Percentiles rank a stretch among this genome's conserved stretches.
Evolutionary conservation across 2,888 invertebrate genomes (phyloP).

Genomic region (Megastigmus dorsalis): DNA sequence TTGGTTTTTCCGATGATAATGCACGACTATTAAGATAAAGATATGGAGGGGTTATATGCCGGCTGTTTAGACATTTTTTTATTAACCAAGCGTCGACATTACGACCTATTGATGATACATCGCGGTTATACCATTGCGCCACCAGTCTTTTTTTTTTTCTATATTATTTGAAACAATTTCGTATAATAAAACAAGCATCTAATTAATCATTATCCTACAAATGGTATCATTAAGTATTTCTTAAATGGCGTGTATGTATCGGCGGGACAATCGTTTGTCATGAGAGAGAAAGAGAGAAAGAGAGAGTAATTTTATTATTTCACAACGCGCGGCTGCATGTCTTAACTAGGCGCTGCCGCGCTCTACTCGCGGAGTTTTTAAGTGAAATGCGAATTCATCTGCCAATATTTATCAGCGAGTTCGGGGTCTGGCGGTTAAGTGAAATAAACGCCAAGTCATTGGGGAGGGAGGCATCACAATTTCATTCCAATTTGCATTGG

Average conservation of each 20-base stretch:
- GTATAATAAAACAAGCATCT: background rate
- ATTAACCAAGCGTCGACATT: background rate
- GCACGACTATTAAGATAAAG: slow-evolving; percentile 3
- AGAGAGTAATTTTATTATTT: slow-evolving; percentile 45
- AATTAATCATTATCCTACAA: slow-evolving; percentile 23
- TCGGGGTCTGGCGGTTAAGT: background rate
- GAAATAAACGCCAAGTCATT: slow-evolving; percentile 12
- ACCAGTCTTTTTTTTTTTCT: background rate
- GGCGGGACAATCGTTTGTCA: slow-evolving; percentile 31
- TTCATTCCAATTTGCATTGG: slow-evolving; percentile 42
- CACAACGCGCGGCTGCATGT: slow-evolving; percentile 15
- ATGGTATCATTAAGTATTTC: slow-evolving; percentile 29
- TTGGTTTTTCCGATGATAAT: background rate
- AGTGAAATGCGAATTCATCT: slow-evolving; percentile 38
- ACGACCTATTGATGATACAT: background rate
- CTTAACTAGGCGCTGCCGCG: slow-evolving; percentile 8
- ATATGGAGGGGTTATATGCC: too few species aligned
- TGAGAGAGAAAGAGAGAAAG: too few species aligned
- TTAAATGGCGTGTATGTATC: background rate
- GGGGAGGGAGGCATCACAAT: slow-evolving; percentile 37
- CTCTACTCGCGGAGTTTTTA: too few species aligned
- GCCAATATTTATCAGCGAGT: slow-evolving; percentile 15
- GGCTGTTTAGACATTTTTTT: too few species aligned
- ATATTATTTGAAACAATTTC: slow-evolving; percentile 16
- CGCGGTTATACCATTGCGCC: background rate